Evolutionary conservation across 2,888 invertebrate genomes (phyloP).

Genomic region (Geophilus truncorum): DNA sequence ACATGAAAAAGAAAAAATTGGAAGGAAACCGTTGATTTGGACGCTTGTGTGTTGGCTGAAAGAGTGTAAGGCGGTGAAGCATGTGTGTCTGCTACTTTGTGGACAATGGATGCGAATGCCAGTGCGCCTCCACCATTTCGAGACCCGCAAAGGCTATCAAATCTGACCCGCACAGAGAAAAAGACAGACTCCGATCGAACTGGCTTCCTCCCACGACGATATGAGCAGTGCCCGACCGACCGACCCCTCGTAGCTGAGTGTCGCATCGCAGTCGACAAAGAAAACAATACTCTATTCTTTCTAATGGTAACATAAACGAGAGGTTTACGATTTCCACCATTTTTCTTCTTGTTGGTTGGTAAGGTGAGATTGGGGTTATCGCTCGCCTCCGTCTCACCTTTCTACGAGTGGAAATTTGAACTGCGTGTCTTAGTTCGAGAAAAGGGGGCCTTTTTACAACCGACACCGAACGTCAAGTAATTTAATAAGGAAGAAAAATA

Average conservation of each 20-base stretch:
- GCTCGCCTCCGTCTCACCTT: slow-evolving; percentile 6
- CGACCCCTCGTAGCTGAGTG: not conserved
- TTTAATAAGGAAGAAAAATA: not conserved
- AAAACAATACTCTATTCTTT: slow-evolving; percentile 8
- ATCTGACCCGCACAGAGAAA: not conserved
- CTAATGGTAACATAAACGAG: not conserved
- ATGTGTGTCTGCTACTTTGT: slow-evolving; percentile 12
- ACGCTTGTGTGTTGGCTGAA: not conserved
- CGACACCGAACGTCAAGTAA: slow-evolving; percentile 8
- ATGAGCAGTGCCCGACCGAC: not conserved
- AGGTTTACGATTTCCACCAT: slow-evolving; percentile 20
- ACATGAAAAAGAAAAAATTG: not conserved
- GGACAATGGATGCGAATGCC: slow-evolving; percentile 11
- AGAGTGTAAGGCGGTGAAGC: not conserved
- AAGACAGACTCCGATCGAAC: slow-evolving; percentile 6
- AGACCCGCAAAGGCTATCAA: slow-evolving; percentile 12
- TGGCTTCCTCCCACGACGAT: not conserved
- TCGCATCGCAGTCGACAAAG: not conserved
- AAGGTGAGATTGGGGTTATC: not conserved
- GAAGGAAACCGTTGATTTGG: not conserved
- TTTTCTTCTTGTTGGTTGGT: not conserved
- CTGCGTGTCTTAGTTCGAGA: not conserved
- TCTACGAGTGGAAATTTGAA: slow-evolving; percentile 1
- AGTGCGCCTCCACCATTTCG: not conserved
- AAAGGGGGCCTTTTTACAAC: not conserved